Evolutionary conservation across 2,797 vertebrate species (phyloP).

Genomic region (Brachyalestes nurse): DNA sequence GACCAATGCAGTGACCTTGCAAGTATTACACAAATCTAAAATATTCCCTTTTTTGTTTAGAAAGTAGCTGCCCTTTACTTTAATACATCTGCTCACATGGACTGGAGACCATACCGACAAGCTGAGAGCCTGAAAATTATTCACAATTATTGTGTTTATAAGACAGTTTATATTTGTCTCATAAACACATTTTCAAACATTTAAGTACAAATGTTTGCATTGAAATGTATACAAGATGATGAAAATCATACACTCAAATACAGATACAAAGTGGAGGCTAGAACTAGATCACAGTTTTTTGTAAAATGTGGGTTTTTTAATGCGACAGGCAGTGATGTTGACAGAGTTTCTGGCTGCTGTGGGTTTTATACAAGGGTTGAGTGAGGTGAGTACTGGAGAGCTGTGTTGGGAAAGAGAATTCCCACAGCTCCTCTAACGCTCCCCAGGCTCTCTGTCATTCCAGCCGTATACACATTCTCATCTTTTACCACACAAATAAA

Average conservation of each 20-base stretch:
- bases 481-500: constrained; percentile 1
- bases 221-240: neutral
- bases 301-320: neutral
- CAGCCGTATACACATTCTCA: constrained; percentile 20
- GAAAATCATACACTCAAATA: neutral
- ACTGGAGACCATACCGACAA: no score
- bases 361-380: constrained; percentile 17
- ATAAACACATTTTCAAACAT: neutral
- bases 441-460: constrained; percentile 17
- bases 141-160: no score
- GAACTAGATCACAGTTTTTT: neutral
- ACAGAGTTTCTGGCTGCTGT: neutral
- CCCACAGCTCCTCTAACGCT: constrained; percentile 11
- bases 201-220: neutral
- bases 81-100: no score
- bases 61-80: no score
- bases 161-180: neutral
- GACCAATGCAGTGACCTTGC: no score
- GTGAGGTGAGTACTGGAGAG: neutral
- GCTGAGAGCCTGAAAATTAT: neutral
- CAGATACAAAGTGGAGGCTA: neutral
- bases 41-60: no score
- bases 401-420: constrained; percentile 15
- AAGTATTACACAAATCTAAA: no score
- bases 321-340: neutral